Base-by-base conservation (phyloP, 2,797 vertebrate species). In the Typhlichthys eigenmanni region DNA sequence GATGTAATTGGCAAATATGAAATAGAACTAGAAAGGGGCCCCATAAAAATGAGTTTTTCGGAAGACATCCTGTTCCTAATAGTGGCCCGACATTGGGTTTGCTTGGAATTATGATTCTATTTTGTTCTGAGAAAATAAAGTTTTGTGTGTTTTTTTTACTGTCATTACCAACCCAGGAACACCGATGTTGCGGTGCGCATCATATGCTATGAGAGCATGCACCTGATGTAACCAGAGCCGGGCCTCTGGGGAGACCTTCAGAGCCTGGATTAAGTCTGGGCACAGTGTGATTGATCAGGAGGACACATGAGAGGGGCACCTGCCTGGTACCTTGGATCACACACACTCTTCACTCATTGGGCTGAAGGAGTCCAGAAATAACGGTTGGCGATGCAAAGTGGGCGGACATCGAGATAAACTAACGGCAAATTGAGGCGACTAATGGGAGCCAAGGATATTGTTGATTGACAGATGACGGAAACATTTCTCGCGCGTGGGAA, bases 61-160 rank as follows among this genome's bases (percentile, higher is more conserved):
- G 17, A 45, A 62, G 58, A 72, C 60, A 13, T 68, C 58, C 50
- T 78, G 61, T 29, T 68, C 56, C 54, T 29, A n/a, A 69, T 65
- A 81, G 55, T 64, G 69, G 47, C 64, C 59, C 83, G 71, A 61
- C 83, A 81, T 83, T 69, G 80, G 29, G 70, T 83, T 78, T 74
- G 49, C 50, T 79, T 60, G 77, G 72, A 80, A 58, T 73, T 83
- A 84, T 71, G 55, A 81, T 76, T 66, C 72, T 55, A 78, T 46
- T 77, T 64, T 53, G 45, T 76, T 64, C 55, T 63, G 72, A 79
- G 68, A 47, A 64, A 63, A 74, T 47, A 47, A 58, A 73, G 53
- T 70, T 70, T 55, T 48, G 46, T 32, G 61, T 71, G 50, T 47
- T 75, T 64, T 17, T 52, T 66, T 62, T 66, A 48, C 5, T 48